A percentile compares a stretch with the other conserved stretches of the same genome.
Conservation (phyloP, 2,888 invertebrate genomes). For the Chironomus riparius region DNA sequence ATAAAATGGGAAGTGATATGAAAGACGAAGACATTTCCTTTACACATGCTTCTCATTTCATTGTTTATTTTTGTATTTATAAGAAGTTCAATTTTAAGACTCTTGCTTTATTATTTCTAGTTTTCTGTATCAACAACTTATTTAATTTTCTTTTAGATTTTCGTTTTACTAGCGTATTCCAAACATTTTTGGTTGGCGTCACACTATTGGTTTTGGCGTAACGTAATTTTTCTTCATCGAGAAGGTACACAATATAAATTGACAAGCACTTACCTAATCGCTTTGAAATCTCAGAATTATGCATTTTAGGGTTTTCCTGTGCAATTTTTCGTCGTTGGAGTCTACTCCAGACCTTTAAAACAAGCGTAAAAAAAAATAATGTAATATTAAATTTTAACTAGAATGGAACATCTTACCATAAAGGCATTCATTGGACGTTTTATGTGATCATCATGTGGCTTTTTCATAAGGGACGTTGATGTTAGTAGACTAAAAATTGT, state of each 20-base stretch:
- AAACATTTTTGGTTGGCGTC: too few relatives aligned
- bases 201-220: too few relatives aligned
- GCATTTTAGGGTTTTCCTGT: constrained; percentile 88
- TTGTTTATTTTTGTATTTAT: neutral
- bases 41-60: neutral
- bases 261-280: constrained; percentile 68
- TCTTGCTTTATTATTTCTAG: too few relatives aligned
- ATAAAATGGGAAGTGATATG: neutral
- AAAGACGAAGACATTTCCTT: neutral
- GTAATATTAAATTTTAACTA: neutral
- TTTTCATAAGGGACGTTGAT: constrained; percentile 20
- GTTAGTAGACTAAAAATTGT: constrained; percentile 25
- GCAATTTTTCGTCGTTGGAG: constrained; percentile 73
- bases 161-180: too few relatives aligned
- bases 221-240: too few relatives aligned
- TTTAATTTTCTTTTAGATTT: too few relatives aligned
- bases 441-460: constrained; percentile 23
- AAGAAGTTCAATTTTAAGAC: too few relatives aligned
- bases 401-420: constrained; percentile 82
- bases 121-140: too few relatives aligned
- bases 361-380: neutral
- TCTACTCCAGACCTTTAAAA: constrained; percentile 10
- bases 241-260: too few relatives aligned
- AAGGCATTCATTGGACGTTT: constrained; percentile 91
- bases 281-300: constrained; percentile 94